Evolutionary conservation across 1,140 invertebrate genomes (phyloP), one percentile per base, ranked within the genome.

Genomic region (Zaprionus lachaisei): DNA sequence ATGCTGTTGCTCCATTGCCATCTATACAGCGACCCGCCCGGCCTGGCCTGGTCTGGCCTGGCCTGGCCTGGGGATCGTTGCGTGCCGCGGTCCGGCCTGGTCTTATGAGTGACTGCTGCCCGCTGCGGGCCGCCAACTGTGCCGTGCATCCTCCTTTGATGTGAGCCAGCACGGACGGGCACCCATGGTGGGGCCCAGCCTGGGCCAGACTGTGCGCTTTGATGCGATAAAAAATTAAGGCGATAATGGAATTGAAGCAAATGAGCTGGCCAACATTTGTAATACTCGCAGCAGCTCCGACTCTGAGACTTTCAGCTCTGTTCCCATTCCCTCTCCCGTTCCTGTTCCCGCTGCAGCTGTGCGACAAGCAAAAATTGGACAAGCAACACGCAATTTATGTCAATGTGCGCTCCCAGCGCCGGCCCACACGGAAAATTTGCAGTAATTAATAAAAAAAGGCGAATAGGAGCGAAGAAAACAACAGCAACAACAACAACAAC

Each of bases 231-330:
- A 91, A 91, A 91, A 92, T 91, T 91, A 84, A 91, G 90, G 89
- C 89, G 89, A 91, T 91, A 91, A 91, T 91, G 89, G 89, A 91
- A 90, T 91, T 91, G 89, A 91, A 76, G 89, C 89, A 91, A 91
- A 91, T 91, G 89, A 91, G 89, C 89, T 89, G 77, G 72, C 69
- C 80, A 91, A 91, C 89, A 91, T 91, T 91, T 91, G 89, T 91
- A 85, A 91, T 77, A 71, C 64, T 49, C 54, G 62, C 47, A 22
- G 17, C 47, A 49, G 44, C 17, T 49, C 74, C 81, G 83, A 86
- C 85, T 90, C 5, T 15, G n/a, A 15, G 38, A 15, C 38, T n/a
- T 28, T 5, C 26, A 28, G 26, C 26, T 28, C 6, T 1, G 6
- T 28, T 28, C 26, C 31, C 31, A 2, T 9, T 34, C 9, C 28